phyloP scores from a whole-genome alignment of 2,888 invertebrate genomes.

The Lasioglossum lativentre region DNA sequence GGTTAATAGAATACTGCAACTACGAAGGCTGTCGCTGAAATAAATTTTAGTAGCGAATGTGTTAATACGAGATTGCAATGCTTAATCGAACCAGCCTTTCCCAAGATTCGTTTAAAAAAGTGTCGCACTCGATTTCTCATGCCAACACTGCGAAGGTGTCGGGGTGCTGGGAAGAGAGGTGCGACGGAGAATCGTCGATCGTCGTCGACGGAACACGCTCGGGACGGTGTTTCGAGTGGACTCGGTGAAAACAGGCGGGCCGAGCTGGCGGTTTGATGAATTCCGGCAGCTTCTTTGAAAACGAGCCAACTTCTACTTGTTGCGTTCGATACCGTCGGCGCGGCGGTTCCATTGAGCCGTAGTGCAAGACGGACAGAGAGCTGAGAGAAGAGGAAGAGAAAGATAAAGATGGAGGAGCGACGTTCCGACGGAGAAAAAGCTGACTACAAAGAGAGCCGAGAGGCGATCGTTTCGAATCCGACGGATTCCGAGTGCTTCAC shows the following conservation, averaged over 20 bases:
- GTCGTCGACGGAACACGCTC: constrained; percentile 1
- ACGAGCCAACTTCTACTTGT: constrained; percentile 78
- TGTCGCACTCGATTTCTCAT: background rate
- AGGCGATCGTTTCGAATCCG: constrained; percentile 25
- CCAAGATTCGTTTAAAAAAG: background rate
- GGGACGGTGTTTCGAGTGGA: constrained; percentile 42
- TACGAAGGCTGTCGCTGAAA: too few relatives aligned
- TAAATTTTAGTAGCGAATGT: too few relatives aligned
- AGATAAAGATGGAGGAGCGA: background rate
- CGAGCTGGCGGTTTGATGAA: constrained; percentile 64
- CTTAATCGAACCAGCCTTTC: background rate
- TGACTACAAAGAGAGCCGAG: constrained; percentile 11
- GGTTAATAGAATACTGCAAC: too few relatives aligned
- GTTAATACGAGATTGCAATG: background rate
- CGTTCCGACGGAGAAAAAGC: constrained; percentile 8
- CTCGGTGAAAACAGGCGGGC: constrained; percentile 38
- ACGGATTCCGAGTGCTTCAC: constrained; percentile 18
- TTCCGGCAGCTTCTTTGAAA: constrained; percentile 75
- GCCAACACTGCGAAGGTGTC: background rate
- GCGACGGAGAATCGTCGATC: constrained; percentile 18
- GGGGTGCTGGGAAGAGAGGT: background rate
- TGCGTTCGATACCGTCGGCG: constrained; percentile 71
- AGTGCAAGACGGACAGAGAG: constrained; percentile 24
- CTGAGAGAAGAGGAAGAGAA: constrained; percentile 14
- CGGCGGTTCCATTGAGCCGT: constrained; percentile 64